These are phyloP conservation scores for Paedocypris micromegethes DNA, from an alignment of 2,797 vertebrate genomes.

Conservation along the genomic window DNA sequence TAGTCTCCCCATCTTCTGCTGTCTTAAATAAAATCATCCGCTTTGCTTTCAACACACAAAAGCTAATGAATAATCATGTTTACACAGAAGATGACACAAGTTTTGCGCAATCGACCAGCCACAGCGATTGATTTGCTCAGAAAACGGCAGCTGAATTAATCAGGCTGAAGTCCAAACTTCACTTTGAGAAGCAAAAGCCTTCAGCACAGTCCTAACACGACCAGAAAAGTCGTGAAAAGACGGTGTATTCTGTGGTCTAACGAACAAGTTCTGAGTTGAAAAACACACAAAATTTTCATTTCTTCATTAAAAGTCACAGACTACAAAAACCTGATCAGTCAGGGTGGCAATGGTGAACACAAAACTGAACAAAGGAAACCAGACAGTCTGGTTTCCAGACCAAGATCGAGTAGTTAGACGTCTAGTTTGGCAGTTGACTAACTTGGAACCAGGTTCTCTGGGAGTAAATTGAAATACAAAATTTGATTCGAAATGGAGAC, in stretches of 20 bases:
- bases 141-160: constrained; percentile 25
- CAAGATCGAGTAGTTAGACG: constrained; percentile 35
- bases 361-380: neutral
- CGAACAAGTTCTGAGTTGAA: no score
- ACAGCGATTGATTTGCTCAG: constrained; percentile 30
- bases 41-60: neutral
- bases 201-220: neutral
- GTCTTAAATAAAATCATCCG: no score
- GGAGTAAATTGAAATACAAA: no score
- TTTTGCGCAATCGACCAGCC: neutral
- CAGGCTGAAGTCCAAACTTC: constrained; percentile 28
- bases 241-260: no score
- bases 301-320: no score
- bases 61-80: neutral
- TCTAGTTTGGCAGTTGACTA: constrained; percentile 5
- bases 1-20: neutral
- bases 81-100: neutral
- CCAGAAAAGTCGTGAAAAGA: neutral
- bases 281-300: no score
- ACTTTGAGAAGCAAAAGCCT: neutral
- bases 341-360: neutral
- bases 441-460: neutral
- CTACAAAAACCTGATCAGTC: neutral
- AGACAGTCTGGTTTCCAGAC: constrained; percentile 18
- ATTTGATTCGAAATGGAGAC: no score